phyloP scores from a whole-genome alignment of 2,888 invertebrate species.

The Napeogenes sylphis region DNA sequence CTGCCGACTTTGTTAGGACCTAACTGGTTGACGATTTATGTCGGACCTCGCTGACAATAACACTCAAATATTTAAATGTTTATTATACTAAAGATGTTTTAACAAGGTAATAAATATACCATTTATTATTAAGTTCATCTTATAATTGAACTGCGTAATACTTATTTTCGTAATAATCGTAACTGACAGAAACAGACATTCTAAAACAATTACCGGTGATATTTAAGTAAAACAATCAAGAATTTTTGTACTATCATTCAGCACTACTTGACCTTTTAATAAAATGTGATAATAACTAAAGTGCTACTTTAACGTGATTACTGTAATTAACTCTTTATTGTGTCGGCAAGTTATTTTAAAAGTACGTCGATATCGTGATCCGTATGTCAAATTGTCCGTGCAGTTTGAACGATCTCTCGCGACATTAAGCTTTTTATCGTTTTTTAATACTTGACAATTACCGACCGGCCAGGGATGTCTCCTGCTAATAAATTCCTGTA shows the following conservation, averaged over 20 bases:
- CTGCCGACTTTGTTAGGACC: constrained; percentile 71
- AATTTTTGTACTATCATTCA: too few species aligned
- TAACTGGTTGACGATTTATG: constrained; percentile 73
- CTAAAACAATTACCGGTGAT: too few species aligned
- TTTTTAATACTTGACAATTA: constrained; percentile 57
- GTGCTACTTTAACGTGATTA: constrained; percentile 1
- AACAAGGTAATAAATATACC: constrained; percentile 12
- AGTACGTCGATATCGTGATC: constrained; percentile 22
- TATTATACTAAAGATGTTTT: constrained; percentile 36
- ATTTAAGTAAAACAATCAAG: too few species aligned
- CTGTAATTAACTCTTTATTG: constrained; percentile 8
- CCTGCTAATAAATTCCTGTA: constrained; percentile 25
- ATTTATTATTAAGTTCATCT: background rate
- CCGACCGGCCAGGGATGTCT: constrained; percentile 35
- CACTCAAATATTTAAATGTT: constrained; percentile 68
- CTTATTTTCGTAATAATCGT: background rate
- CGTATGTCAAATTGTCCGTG: constrained; percentile 48
- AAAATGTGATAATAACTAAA: background rate
- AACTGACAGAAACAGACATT: too few species aligned
- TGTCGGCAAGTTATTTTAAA: constrained; percentile 17
- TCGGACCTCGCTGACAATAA: constrained; percentile 57
- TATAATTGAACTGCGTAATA: background rate
- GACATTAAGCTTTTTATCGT: constrained; percentile 55
- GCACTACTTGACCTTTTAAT: background rate
- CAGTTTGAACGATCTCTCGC: constrained; percentile 50